A percentile compares a stretch with the other conserved stretches of the same genome.
These are phyloP conservation scores for Picus viridis DNA, from an alignment of 2,797 vertebrate species.

Conservation along the genomic window DNA sequence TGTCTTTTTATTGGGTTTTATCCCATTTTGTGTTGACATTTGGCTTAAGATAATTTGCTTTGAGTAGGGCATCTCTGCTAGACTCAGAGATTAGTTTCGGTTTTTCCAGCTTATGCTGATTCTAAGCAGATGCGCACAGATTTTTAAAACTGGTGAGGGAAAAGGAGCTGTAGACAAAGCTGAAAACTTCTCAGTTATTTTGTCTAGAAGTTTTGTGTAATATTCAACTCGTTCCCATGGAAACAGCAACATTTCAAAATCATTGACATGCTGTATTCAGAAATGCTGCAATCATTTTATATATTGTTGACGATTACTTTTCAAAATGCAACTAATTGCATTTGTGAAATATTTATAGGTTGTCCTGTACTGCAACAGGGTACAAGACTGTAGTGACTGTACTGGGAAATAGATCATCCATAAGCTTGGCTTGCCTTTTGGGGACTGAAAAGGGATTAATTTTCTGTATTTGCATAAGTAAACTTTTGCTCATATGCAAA, in stretches of 20 bases:
- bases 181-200: background rate
- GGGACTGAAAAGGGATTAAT: background rate
- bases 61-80: background rate
- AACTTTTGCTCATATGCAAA: background rate
- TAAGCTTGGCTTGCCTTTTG: background rate
- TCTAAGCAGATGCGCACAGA: background rate
- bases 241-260: background rate
- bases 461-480: background rate
- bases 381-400: background rate
- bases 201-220: background rate
- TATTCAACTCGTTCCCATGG: background rate
- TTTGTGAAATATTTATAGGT: background rate
- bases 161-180: background rate
- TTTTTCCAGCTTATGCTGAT: background rate
- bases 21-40: background rate
- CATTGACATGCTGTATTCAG: background rate
- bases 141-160: background rate
- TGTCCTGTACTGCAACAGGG: background rate
- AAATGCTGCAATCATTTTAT: background rate
- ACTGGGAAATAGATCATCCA: background rate
- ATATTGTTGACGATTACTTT: background rate
- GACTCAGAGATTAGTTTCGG: background rate
- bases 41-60: background rate
- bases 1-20: background rate
- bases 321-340: background rate